A percentile compares a stretch with the other conserved stretches of the same genome.
phyloP scores from a whole-genome alignment of 2,888 invertebrate species.

The Scaptomyza flava region DNA sequence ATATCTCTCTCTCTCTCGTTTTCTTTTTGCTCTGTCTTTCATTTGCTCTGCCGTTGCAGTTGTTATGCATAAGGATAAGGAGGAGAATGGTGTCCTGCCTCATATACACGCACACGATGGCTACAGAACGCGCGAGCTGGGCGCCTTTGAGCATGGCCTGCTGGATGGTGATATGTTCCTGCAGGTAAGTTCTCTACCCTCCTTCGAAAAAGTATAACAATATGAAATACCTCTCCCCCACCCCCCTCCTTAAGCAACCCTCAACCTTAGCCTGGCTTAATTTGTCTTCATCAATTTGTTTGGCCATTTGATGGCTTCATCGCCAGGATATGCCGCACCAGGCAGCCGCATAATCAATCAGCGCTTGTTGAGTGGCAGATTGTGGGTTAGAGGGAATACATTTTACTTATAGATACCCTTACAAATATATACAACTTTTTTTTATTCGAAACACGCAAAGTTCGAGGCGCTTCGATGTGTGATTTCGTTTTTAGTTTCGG shows the following conservation, averaged over 20 bases:
- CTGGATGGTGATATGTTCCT: constrained; percentile 97
- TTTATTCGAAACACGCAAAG: constrained; percentile 48
- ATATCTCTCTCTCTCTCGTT: constrained; percentile 57
- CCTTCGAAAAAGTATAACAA: too few relatives aligned
- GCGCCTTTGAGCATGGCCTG: constrained; percentile 94
- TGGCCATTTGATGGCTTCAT: constrained; percentile 71
- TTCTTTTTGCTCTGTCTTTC: constrained; percentile 83
- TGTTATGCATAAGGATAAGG: constrained; percentile 97
- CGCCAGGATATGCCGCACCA: constrained; percentile 48
- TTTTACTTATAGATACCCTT: neutral
- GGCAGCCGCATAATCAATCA: constrained; percentile 68
- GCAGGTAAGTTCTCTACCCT: constrained; percentile 88
- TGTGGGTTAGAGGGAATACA: neutral
- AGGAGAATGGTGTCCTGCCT: constrained; percentile 90
- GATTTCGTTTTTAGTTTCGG: constrained; percentile 8
- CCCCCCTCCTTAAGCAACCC: neutral
- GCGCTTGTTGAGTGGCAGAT: constrained; percentile 42
- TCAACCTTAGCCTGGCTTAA: constrained; percentile 36
- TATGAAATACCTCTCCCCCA: neutral
- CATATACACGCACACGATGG: constrained; percentile 88
- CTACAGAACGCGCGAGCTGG: constrained; percentile 89
- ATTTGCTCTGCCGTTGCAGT: constrained; percentile 87
- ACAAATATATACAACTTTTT: constrained; percentile 54
- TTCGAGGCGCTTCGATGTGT: constrained; percentile 26
- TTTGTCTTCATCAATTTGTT: constrained; percentile 70